Percentiles rank a stretch among this genome's conserved stretches.
These are phyloP conservation scores for Troides helena DNA, from an alignment of 2,888 invertebrate genomes.

Conservation along the genomic window DNA sequence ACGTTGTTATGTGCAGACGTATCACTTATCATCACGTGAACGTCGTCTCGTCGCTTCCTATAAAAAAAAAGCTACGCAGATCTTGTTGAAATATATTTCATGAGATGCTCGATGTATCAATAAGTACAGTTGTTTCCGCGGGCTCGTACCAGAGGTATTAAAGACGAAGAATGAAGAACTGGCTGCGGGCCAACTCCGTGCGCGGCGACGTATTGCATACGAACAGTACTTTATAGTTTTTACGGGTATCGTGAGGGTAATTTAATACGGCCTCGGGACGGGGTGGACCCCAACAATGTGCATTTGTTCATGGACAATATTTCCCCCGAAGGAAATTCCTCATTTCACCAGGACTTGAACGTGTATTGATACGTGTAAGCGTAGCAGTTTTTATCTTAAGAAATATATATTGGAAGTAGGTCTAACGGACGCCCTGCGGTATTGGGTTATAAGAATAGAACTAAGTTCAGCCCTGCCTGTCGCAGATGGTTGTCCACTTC, in stretches of 20 bases:
- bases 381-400: neutral
- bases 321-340: slow-evolving; percentile 49
- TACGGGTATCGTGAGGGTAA: slow-evolving; percentile 50
- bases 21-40: too few relatives aligned
- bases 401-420: too few relatives aligned
- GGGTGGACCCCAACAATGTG: slow-evolving; percentile 36
- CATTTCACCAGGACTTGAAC: slow-evolving; percentile 39
- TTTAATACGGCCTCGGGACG: slow-evolving; percentile 50
- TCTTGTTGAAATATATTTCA: neutral
- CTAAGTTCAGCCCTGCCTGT: too few relatives aligned
- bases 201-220: slow-evolving; percentile 56
- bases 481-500: too few relatives aligned
- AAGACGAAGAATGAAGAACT: slow-evolving; percentile 55
- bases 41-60: too few relatives aligned
- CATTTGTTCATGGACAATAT: slow-evolving; percentile 29
- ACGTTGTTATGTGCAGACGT: too few relatives aligned
- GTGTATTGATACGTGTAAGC: neutral
- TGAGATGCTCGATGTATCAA: slow-evolving; percentile 40
- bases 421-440: too few relatives aligned
- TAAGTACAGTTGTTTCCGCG: slow-evolving; percentile 52
- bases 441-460: too few relatives aligned
- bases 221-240: slow-evolving; percentile 59
- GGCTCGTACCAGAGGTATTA: slow-evolving; percentile 43
- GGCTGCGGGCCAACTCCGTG: slow-evolving; percentile 56
- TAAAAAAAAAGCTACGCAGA: neutral